Conservation (phyloP, 1,140 invertebrate genomes). For the Galleria mellonella region DNA sequence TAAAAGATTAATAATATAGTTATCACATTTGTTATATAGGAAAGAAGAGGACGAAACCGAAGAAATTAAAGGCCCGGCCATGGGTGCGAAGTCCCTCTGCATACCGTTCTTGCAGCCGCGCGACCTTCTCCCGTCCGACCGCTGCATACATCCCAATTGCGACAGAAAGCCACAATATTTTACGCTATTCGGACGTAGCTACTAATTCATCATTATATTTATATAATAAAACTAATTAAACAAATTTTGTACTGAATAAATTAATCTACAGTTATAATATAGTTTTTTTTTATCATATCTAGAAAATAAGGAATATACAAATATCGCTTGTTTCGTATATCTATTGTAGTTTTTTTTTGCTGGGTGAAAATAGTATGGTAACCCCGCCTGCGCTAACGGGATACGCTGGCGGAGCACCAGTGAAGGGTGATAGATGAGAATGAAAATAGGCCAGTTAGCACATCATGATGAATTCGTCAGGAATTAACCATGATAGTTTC, state of each 20-base stretch:
- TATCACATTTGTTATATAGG: too few relatives aligned
- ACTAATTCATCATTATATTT: too few relatives aligned
- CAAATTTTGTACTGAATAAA: constrained; percentile 8
- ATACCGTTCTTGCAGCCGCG: constrained; percentile 94
- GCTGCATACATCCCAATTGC: constrained; percentile 94
- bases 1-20: too few relatives aligned
- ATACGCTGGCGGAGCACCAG: too few relatives aligned
- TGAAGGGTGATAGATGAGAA: too few relatives aligned
- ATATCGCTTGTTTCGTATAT: too few relatives aligned
- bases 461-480: too few relatives aligned
- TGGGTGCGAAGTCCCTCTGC: constrained; percentile 99
- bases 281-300: constrained; percentile 7
- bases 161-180: constrained; percentile 87
- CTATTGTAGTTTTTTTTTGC: not conserved
- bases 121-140: constrained; percentile 75
- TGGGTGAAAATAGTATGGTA: too few relatives aligned
- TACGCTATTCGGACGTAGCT: constrained; percentile 97
- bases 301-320: too few relatives aligned
- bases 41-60: constrained; percentile 53
- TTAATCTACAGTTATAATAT: constrained; percentile 4
- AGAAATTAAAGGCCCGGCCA: constrained; percentile 81
- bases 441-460: too few relatives aligned
- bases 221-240: constrained; percentile 10
- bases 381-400: too few relatives aligned
- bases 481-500: too few relatives aligned